Percentiles rank a stretch among this genome's conserved stretches.
phyloP scores from a whole-genome alignment of 2,113 vertebrate species.

The Myotis davidii region DNA sequence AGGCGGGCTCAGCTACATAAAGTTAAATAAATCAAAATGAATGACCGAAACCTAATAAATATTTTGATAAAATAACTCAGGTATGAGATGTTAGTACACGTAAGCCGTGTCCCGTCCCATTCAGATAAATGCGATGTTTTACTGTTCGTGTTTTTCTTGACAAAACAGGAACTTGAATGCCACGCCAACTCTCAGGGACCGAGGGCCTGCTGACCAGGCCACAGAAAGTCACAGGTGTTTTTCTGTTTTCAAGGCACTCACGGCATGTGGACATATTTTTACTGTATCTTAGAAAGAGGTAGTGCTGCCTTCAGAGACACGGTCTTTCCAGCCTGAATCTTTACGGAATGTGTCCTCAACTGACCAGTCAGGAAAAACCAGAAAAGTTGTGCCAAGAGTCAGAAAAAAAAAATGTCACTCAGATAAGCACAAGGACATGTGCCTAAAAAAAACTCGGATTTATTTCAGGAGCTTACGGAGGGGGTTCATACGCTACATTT shows the following conservation, averaged over 20 bases:
- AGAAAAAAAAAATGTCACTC: slow-evolving; percentile 40
- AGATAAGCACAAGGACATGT: background rate
- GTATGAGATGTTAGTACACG: background rate
- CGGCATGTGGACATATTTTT: background rate
- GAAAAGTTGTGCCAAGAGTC: slow-evolving; percentile 16
- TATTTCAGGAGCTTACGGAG: slow-evolving; percentile 50
- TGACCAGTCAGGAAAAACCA: slow-evolving; percentile 43
- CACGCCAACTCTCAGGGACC: background rate
- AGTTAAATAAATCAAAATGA: slow-evolving; percentile 1
- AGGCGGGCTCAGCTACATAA: background rate
- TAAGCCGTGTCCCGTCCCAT: background rate
- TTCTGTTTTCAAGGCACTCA: slow-evolving; percentile 32
- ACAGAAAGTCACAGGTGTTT: background rate
- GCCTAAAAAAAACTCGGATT: slow-evolving; percentile 19
- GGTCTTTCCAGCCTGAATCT: background rate
- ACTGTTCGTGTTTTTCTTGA: background rate
- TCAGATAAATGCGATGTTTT: background rate
- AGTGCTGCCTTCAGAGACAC: background rate
- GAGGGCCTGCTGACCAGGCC: background rate
- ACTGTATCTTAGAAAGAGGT: background rate
- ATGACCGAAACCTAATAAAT: background rate
- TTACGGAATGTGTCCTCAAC: slow-evolving; percentile 22
- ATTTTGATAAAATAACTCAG: background rate
- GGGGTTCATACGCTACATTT: slow-evolving; percentile 5
- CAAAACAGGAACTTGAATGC: background rate